Evolutionary conservation across 2,113 vertebrate genomes (phyloP).

Genomic region (Petrocephalus microphthalmus): DNA sequence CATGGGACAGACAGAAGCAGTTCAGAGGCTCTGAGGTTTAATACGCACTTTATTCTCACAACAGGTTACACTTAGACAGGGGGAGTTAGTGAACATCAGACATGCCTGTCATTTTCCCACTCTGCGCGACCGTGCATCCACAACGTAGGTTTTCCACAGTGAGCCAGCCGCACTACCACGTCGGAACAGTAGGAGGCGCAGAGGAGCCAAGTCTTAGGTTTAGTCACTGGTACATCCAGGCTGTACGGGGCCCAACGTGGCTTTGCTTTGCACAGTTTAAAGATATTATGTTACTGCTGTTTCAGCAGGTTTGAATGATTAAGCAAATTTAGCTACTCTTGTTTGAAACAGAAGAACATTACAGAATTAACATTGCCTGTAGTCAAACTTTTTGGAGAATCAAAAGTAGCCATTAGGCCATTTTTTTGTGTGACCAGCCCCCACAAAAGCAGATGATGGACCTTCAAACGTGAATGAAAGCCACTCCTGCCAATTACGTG

Average conservation of each 20-base stretch:
- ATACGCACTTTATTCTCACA: constrained; percentile 84
- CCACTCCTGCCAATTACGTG: not conserved
- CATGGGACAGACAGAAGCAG: constrained; percentile 6
- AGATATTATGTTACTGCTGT: not conserved
- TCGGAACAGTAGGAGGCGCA: not conserved
- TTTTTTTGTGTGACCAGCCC: not conserved
- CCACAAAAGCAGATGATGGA: not conserved
- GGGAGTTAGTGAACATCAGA: constrained; percentile 67
- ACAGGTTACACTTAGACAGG: constrained; percentile 80
- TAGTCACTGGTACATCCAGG: not conserved
- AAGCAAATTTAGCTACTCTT: not conserved
- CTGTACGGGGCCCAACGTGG: not conserved
- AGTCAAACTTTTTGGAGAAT: not conserved
- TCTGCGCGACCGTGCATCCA: not conserved
- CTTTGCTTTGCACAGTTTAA: not conserved
- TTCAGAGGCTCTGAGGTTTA: constrained; percentile 40
- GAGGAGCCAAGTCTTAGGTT: not conserved
- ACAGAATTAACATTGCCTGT: not conserved
- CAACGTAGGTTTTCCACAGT: constrained; percentile 17
- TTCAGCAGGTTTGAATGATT: not conserved
- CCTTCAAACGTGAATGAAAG: not conserved
- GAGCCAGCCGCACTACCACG: constrained; percentile 27
- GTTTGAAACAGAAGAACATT: not conserved
- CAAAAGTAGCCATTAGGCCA: not conserved
- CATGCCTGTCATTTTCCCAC: constrained; percentile 22